Evolutionary conservation across 2,113 vertebrate species (phyloP), one percentile per base, ranked within the genome.

Genomic region (Macroglossus sobrinus): DNA sequence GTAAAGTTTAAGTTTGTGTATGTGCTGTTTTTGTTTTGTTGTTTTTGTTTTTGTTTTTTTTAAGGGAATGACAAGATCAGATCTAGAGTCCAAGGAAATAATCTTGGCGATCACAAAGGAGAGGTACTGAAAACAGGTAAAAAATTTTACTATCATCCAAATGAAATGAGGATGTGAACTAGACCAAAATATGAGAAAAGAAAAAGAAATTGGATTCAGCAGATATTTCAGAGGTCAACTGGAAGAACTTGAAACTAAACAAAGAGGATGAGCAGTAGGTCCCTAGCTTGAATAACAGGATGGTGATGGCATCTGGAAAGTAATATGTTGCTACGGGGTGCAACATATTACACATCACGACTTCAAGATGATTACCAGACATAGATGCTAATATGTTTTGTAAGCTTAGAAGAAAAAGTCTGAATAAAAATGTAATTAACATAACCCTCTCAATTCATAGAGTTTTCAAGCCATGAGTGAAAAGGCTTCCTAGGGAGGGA

Each of bases 31-130:
- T 15, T 47, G 45, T 50, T 50, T 50, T 50, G 47, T 50, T 50
- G 45, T 12, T 47, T 47, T 50, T 50, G 47, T 85, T 40, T 13
- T 61, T 89, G 43, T 93, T 86, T 76, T 21, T 84, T 43, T 68
- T 92, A 95, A 68, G 7, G 38, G 26, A 86, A 90, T 63, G 26
- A 69, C 18, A 80, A 91, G 40, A 94, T 75, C 55, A 75, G 33
- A 93, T 71, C 50, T 90, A 78, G 12, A 84, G 81, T 95, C 91
- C 14, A 59, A 7, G 24, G 12, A 93, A 93, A 95, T 87, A 92
- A 89, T 43, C 61, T 53, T 92, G 43, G 43, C 33, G 79, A 33
- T 28, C 33, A 15, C 45, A n/a, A 2, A 91, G 40, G 8, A 68
- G 59, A 91, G 11, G 40, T 5, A 59, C 14, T 74, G 10, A 89